These are phyloP conservation scores for Biston stratarius DNA, from an alignment of 2,888 invertebrate species.

Conservation along the genomic window DNA sequence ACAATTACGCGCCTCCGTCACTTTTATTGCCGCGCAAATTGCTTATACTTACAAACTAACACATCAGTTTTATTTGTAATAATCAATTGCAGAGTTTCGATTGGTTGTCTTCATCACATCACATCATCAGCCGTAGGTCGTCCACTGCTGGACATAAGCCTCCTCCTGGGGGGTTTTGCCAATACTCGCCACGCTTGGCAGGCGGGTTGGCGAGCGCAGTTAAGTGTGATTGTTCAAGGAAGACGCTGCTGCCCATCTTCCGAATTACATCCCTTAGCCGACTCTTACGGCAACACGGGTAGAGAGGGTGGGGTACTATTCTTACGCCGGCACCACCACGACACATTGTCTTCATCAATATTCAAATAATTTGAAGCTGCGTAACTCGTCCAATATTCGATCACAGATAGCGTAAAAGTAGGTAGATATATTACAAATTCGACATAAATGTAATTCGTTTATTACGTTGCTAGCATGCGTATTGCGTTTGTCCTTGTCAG, in stretches of 20 bases:
- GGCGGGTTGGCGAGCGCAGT: no score
- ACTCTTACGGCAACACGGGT: no score
- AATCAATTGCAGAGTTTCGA: constrained; percentile 49
- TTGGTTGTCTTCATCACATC: constrained; percentile 54
- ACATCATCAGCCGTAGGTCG: no score
- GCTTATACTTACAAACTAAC: constrained; percentile 20
- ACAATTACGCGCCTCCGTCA: constrained; percentile 51
- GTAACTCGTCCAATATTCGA: constrained; percentile 57
- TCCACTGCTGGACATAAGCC: no score
- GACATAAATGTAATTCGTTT: constrained; percentile 45
- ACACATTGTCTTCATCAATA: constrained; percentile 61
- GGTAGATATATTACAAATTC: not conserved
- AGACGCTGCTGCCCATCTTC: no score
- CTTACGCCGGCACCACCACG: no score
- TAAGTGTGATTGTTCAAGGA: no score
- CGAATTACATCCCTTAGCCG: no score
- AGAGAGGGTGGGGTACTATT: no score
- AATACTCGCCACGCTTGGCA: no score
- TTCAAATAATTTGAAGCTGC: constrained; percentile 47
- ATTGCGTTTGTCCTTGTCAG: no score
- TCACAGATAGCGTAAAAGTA: not conserved
- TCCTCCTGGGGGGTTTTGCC: no score
- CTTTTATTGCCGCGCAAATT: constrained; percentile 38
- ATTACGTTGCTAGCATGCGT: constrained; percentile 35
- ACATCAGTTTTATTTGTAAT: constrained; percentile 25